Evolutionary conservation across 2,113 vertebrate genomes (phyloP).

Genomic region (Hiodon alosoides): DNA sequence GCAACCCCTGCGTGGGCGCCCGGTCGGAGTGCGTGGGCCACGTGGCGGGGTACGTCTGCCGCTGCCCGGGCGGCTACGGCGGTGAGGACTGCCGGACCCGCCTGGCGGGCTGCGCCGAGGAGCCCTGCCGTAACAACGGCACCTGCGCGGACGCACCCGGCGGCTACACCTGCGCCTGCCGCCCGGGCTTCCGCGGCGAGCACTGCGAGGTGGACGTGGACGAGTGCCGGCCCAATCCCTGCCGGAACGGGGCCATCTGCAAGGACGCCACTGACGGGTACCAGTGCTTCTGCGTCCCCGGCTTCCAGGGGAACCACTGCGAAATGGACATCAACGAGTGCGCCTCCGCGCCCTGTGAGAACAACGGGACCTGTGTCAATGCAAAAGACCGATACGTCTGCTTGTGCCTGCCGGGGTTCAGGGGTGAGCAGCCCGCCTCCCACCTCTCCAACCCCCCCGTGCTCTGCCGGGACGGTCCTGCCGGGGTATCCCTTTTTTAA

Average conservation of each 20-base stretch:
- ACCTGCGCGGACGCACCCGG: constrained; percentile 50
- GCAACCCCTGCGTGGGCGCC: constrained; percentile 59
- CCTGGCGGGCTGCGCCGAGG: constrained; percentile 58
- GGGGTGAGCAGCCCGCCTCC: constrained; percentile 61
- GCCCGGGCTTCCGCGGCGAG: constrained; percentile 59
- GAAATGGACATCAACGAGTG: constrained; percentile 96
- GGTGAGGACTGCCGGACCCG: constrained; percentile 55
- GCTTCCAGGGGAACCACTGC: constrained; percentile 84
- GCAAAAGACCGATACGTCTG: constrained; percentile 80
- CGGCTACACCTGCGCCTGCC: constrained; percentile 59
- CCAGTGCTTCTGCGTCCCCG: constrained; percentile 89
- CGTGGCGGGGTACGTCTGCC: constrained; percentile 59
- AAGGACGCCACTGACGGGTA: constrained; percentile 62
- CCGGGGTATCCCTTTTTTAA: not conserved
- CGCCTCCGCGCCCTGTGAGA: constrained; percentile 80
- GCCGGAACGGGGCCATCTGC: constrained; percentile 87
- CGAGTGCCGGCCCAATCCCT: constrained; percentile 73
- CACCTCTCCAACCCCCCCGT: not conserved
- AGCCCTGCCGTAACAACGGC: constrained; percentile 74
- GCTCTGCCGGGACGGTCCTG: not conserved
- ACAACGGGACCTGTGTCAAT: constrained; percentile 82
- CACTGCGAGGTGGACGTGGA: constrained; percentile 66
- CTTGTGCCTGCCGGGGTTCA: constrained; percentile 70
- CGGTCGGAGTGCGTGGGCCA: constrained; percentile 57
- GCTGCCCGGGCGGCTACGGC: constrained; percentile 57